These are phyloP conservation scores for Venustoraphidia nigricollis DNA, from an alignment of 2,888 invertebrate genomes.

Conservation along the genomic window DNA sequence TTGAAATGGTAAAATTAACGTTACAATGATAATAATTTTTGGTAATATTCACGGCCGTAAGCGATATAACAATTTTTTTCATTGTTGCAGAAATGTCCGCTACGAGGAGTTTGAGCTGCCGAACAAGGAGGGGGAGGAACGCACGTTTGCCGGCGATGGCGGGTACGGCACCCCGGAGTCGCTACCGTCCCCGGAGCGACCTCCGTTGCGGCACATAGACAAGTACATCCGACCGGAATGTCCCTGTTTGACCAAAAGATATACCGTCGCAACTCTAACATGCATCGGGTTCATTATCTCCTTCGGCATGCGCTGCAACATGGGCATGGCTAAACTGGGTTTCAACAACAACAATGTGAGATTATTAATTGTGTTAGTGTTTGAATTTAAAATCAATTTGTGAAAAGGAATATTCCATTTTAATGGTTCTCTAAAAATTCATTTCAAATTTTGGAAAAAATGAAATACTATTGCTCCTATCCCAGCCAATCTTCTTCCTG, in stretches of 20 bases:
- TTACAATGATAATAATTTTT: slow-evolving; percentile 1
- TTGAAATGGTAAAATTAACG: too few species aligned
- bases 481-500: too few species aligned
- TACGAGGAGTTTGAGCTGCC: slow-evolving; percentile 51
- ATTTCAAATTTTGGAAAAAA: too few species aligned
- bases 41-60: slow-evolving; percentile 12
- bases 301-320: slow-evolving; percentile 97
- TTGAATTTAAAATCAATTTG: too few species aligned
- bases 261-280: slow-evolving; percentile 73
- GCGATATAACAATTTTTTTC: not conserved
- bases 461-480: too few species aligned
- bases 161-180: slow-evolving; percentile 57
- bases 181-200: slow-evolving; percentile 68
- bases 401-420: too few species aligned
- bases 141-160: slow-evolving; percentile 32
- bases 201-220: slow-evolving; percentile 73
- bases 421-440: too few species aligned
- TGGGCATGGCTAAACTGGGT: slow-evolving; percentile 92
- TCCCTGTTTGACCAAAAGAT: slow-evolving; percentile 73
- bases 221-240: slow-evolving; percentile 76
- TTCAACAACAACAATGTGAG: slow-evolving; percentile 21
- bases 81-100: slow-evolving; percentile 36
- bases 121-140: slow-evolving; percentile 18
- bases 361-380: too few species aligned
- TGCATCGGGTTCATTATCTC: slow-evolving; percentile 86